Conservation (phyloP, 1,140 invertebrate species). For the Lepidurus packardi region DNA sequence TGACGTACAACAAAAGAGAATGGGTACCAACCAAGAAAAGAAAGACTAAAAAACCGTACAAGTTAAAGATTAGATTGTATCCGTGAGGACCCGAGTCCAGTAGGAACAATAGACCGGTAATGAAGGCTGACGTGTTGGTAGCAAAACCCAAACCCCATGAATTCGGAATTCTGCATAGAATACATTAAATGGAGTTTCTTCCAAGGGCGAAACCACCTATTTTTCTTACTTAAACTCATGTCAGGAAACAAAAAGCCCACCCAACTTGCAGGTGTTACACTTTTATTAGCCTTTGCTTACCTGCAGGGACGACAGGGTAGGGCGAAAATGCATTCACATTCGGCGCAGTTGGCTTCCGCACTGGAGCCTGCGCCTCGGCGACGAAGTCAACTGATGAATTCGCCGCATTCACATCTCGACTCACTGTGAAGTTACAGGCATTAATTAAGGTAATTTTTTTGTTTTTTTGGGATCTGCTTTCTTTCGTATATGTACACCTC, state of each 20-base stretch:
- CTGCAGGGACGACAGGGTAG: constrained; percentile 35
- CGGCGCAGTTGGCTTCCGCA: constrained; percentile 29
- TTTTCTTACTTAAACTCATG: neutral
- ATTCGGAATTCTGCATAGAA: neutral
- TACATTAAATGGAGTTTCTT: neutral
- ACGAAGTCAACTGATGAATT: neutral
- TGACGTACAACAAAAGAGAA: neutral
- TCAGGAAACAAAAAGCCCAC: constrained; percentile 7
- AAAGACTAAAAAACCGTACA: neutral
- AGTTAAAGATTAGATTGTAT: neutral
- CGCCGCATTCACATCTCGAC: constrained; percentile 26
- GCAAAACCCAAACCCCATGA: neutral
- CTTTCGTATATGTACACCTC: too few species aligned
- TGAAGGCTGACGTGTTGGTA: neutral
- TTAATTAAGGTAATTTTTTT: constrained; percentile 12
- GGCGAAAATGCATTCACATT: constrained; percentile 30
- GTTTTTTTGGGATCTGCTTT: neutral
- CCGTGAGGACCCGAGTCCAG: neutral
- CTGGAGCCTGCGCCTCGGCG: neutral
- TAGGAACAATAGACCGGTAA: constrained; percentile 1
- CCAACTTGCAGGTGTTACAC: constrained; percentile 1
- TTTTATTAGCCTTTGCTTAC: constrained; percentile 19
- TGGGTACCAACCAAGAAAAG: neutral
- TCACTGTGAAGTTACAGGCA: constrained; percentile 12
- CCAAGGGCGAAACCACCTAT: neutral